Evolutionary conservation across 2,888 invertebrate genomes (phyloP).

Genomic region (Rotaria sp.): DNA sequence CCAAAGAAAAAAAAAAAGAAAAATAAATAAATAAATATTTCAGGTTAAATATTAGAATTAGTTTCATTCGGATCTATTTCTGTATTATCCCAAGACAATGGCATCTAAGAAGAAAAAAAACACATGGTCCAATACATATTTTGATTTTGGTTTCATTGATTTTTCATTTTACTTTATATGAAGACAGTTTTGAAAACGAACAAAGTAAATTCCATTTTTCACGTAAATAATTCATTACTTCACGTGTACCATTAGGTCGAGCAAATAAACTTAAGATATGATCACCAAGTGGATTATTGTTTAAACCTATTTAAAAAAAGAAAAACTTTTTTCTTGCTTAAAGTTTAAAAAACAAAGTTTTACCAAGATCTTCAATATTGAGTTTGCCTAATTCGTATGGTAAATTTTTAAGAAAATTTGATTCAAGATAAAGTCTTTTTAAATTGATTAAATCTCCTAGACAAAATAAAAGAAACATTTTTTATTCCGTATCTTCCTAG

Average conservation of each 20-base stretch:
- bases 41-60: background rate
- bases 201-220: constrained; percentile 4
- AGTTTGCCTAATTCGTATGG: constrained; percentile 23
- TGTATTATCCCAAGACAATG: background rate
- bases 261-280: background rate
- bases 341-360: background rate
- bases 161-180: background rate
- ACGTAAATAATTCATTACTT: constrained; percentile 8
- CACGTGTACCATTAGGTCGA: constrained; percentile 11
- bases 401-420: background rate
- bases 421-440: constrained; percentile 4
- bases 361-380: background rate
- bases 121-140: no score
- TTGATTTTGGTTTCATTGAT: background rate
- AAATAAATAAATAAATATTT: background rate
- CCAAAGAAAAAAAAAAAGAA: background rate
- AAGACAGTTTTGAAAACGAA: background rate
- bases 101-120: background rate
- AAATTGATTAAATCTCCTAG: background rate
- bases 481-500: no score
- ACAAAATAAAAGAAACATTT: no score
- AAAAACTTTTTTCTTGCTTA: background rate
- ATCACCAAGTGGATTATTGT: constrained; percentile 26
- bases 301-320: background rate
- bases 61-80: background rate